Conservation (phyloP, 2,797 vertebrate genomes). For the Chaetodon trifasciatus region DNA sequence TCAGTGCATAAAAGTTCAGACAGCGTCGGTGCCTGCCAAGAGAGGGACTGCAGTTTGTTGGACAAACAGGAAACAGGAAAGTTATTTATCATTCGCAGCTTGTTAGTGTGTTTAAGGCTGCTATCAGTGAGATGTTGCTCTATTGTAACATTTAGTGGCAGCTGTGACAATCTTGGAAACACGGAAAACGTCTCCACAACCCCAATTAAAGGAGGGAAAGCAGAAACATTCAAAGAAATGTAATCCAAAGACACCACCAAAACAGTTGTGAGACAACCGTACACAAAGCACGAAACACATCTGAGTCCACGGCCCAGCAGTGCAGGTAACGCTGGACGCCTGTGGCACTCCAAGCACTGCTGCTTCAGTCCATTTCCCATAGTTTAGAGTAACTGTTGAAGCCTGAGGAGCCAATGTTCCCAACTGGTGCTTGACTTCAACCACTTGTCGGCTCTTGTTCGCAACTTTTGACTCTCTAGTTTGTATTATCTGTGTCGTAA, state of each 20-base stretch:
- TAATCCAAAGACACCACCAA: neutral
- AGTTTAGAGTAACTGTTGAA: neutral
- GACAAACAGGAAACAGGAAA: constrained; percentile 9
- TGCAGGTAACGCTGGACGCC: too few relatives aligned
- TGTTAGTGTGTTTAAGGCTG: neutral
- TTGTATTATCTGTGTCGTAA: neutral
- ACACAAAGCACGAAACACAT: too few relatives aligned
- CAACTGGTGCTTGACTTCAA: neutral
- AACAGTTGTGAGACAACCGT: neutral
- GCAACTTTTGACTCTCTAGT: neutral
- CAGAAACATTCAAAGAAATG: neutral
- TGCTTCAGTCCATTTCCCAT: too few relatives aligned
- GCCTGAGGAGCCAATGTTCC: neutral
- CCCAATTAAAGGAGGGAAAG: neutral
- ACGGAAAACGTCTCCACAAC: neutral
- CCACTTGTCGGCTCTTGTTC: neutral
- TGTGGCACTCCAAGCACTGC: too few relatives aligned
- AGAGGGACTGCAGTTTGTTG: constrained; percentile 12
- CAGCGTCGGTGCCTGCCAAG: neutral
- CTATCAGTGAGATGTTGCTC: neutral
- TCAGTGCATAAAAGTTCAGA: constrained; percentile 16
- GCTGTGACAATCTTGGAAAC: neutral
- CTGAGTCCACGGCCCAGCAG: too few relatives aligned
- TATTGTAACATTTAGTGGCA: neutral
- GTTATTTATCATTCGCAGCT: neutral